Conservation (phyloP, 2,888 invertebrate genomes). For the Choristoneura rosaceana region DNA sequence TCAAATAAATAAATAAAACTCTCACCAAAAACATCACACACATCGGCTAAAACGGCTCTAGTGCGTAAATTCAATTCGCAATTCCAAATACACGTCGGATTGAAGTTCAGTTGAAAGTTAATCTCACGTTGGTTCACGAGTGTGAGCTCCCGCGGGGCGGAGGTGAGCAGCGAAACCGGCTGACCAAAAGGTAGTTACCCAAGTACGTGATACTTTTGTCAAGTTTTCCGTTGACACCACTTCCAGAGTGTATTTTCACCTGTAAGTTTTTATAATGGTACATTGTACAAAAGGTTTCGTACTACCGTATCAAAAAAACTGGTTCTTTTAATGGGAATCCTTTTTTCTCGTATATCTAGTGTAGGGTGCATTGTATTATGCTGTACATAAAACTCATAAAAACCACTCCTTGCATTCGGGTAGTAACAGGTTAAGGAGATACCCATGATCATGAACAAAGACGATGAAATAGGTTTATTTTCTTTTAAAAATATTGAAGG, state of each 20-base stretch:
- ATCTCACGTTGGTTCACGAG: constrained; percentile 43
- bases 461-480: no score
- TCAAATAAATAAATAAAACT: no score
- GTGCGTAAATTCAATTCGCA: constrained; percentile 4
- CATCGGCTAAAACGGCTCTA: background rate
- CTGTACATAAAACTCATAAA: no score
- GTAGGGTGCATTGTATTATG: no score
- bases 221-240: constrained; percentile 57
- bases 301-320: no score
- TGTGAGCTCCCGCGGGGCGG: constrained; percentile 48
- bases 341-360: no score
- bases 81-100: constrained; percentile 22
- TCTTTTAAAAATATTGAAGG: no score
- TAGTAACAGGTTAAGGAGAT: no score
- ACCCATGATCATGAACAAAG: no score
- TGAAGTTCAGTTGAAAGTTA: constrained; percentile 41
- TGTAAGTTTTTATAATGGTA: background rate
- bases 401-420: no score
- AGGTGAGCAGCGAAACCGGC: constrained; percentile 59
- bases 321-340: no score
- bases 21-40: background rate
- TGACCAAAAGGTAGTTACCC: constrained; percentile 66
- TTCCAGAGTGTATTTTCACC: constrained; percentile 27
- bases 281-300: no score
- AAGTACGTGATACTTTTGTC: constrained; percentile 68